These are phyloP conservation scores for Tragelaphus buxtoni DNA, from an alignment of 2,113 vertebrate genomes.

Conservation along the genomic window DNA sequence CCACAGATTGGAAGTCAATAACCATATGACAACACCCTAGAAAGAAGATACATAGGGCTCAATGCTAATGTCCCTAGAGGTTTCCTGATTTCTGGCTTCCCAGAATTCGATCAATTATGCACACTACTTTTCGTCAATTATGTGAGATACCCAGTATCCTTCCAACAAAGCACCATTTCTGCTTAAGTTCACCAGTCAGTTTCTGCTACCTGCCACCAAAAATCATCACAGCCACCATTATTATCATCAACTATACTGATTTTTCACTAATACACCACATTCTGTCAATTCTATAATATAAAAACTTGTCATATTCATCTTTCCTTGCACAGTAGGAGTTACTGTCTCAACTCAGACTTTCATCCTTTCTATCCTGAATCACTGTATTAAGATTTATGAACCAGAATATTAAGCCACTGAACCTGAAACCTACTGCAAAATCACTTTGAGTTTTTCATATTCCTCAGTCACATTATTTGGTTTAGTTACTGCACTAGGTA, in stretches of 20 bases:
- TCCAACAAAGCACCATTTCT: neutral
- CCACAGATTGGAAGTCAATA: neutral
- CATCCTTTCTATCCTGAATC: neutral
- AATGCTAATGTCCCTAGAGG: neutral
- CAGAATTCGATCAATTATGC: neutral
- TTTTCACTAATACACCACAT: neutral
- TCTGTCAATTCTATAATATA: neutral
- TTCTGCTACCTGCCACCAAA: neutral
- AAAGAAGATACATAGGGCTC: neutral
- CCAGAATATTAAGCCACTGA: neutral
- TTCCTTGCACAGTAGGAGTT: neutral
- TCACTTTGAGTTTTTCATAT: neutral
- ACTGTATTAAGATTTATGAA: neutral
- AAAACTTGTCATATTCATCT: neutral
- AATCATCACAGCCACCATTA: neutral
- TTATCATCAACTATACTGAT: neutral
- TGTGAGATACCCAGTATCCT: neutral
- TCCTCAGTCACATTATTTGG: neutral
- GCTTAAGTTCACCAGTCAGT: neutral
- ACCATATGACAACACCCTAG: neutral
- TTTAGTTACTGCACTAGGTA: neutral
- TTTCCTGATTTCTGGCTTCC: neutral
- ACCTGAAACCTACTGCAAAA: neutral
- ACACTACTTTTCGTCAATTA: neutral
- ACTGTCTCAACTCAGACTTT: neutral